These are phyloP conservation scores for Drosophila incognita DNA, from an alignment of 2,888 invertebrate species.

Conservation along the genomic window DNA sequence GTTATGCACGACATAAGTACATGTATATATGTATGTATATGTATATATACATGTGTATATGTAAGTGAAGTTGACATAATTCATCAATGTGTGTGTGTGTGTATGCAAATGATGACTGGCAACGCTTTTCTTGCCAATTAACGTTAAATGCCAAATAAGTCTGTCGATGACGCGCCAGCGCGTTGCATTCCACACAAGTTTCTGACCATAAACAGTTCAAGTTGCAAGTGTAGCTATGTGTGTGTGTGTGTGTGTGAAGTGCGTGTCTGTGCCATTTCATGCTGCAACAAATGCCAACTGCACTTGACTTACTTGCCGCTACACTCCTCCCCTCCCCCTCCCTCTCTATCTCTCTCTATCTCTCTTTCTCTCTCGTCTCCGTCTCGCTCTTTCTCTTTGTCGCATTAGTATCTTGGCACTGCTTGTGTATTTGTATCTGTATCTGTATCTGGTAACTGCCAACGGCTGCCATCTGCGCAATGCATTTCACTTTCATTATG, in stretches of 20 bases:
- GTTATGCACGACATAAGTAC: slow-evolving; percentile 29
- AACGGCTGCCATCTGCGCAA: slow-evolving; percentile 76
- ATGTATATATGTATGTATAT: slow-evolving; percentile 2
- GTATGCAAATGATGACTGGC: slow-evolving; percentile 59
- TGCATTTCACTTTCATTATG: slow-evolving; percentile 83
- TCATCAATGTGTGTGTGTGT: slow-evolving; percentile 48
- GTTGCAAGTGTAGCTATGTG: slow-evolving; percentile 8
- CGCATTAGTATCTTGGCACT: slow-evolving; percentile 10
- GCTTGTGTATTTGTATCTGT: slow-evolving; percentile 28
- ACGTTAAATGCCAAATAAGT: slow-evolving; percentile 67
- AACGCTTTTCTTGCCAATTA: slow-evolving; percentile 71
- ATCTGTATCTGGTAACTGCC: slow-evolving; percentile 74
- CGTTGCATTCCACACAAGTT: slow-evolving; percentile 65
- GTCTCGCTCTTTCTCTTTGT: slow-evolving; percentile 14
- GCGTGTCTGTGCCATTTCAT: slow-evolving; percentile 65
- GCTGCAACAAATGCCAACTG: slow-evolving; percentile 74
- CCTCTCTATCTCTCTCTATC: slow-evolving; percentile 8
- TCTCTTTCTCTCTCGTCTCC: slow-evolving; percentile 1
- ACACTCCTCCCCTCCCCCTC: slow-evolving; percentile 2
- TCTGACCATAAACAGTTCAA: slow-evolving; percentile 55
- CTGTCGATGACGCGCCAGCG: slow-evolving; percentile 67
- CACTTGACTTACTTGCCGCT: slow-evolving; percentile 70
- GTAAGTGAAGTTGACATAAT: slow-evolving; percentile 69
- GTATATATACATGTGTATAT: slow-evolving; percentile 2
- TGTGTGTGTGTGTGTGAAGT: slow-evolving; percentile 38